Conservation (phyloP, 2,113 vertebrate species). For the Oryctolagus cuniculus region mOryCun1.1 NC_091449.1:52339001-52339500, state of each 20-base stretch:
- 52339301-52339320: conserved; percentile 23
- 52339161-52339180: conserved; percentile 35
- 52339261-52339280: neutral
- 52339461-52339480: too few relatives aligned
- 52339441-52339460: neutral
- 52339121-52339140: neutral
- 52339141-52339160: neutral
- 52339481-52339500: too few relatives aligned
- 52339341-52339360: conserved; percentile 38
- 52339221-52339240: conserved; percentile 42
- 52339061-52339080: conserved; percentile 25
- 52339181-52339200: neutral
- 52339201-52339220: conserved; percentile 44
- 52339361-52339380: neutral
- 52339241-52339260: neutral
- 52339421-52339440: conserved; percentile 33
- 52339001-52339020: neutral
- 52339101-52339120: neutral
- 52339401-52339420: conserved; percentile 20
- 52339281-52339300: neutral
- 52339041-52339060: conserved; percentile 8
- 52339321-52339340: conserved; percentile 1
- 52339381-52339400: conserved; percentile 20
- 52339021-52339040: neutral
- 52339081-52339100: neutral